Evolutionary conservation across 2,113 vertebrate species (phyloP), one percentile per base, ranked within the genome.

Genomic region (Eonycteris spelaea): DNA sequence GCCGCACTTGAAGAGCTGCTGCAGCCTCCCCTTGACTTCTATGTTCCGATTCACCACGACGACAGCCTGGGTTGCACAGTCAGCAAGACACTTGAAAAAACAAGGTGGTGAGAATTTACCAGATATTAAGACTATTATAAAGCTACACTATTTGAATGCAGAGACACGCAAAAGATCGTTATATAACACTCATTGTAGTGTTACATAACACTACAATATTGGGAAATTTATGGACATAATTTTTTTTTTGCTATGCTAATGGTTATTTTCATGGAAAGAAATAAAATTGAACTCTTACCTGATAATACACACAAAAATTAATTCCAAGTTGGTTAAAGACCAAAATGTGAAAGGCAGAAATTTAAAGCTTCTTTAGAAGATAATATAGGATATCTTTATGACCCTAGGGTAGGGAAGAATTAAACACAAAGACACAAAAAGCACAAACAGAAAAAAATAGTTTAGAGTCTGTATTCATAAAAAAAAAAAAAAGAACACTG

Each of bases 31-130:
- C 70, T 73, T 43, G 71, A 45, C 40, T 24, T 43, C 24, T 43
- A 99, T 99, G 96, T 99, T 99, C 30, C 99, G 97, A 98, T 99
- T 99, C 95, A 99, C 98, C 99, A 99, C 99, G 16, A 74, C 59
- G 28, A 26, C 38, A 73, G 40, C 30, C 53, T 9, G 15, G 5
- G 9, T 35, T 85, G 82, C 1, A 6, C 24, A 70, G 15, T 70
- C 48, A 55, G 30, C 45, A 38, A 38, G n/a, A 86, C 8, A 79
- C 24, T 80, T 70, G 15, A 19, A 33, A 24, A 35, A 30, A 83
- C 43, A 65, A 90, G 73, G 28, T 48, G 40, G 11, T 73, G n/a
- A 82, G 67, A 71, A 38, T 74, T 48, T 92, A 51, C 55, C 19
- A 73, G 40, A 51, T 83, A 68, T n/a, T 26, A 67, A 65, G 35